phyloP scores from a whole-genome alignment of 92 coral and sea anemone species.

The Actinernus sp. region DNA sequence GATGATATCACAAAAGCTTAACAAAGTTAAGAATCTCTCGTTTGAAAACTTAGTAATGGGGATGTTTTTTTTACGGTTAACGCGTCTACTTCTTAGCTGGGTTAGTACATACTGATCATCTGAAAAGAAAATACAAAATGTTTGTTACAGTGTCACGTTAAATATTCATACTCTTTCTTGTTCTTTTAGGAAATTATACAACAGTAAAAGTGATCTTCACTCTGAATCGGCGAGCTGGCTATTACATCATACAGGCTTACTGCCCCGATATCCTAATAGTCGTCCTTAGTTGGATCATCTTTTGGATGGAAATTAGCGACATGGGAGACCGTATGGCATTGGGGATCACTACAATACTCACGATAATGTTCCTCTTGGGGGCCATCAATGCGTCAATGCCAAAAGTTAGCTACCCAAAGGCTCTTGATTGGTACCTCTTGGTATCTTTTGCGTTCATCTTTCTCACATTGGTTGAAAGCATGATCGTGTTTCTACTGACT shows the following conservation, averaged over 20 bases:
- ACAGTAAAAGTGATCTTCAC: conserved; percentile 38
- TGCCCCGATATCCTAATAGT: conserved; percentile 70
- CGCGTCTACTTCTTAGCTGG: too few relatives aligned
- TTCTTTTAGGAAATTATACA: conserved; percentile 50
- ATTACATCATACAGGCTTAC: conserved; percentile 72
- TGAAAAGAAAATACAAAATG: too few relatives aligned
- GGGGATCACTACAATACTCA: conserved; percentile 73
- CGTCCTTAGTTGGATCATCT: conserved; percentile 68
- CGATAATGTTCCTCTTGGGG: conserved; percentile 78
- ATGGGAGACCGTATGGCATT: conserved; percentile 74
- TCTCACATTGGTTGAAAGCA: conserved; percentile 69
- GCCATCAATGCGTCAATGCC: conserved; percentile 70
- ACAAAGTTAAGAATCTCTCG: too few relatives aligned
- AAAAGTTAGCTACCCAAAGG: conserved; percentile 77
- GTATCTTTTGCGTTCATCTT: conserved; percentile 73
- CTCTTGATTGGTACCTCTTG: conserved; percentile 71
- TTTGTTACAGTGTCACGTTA: too few relatives aligned
- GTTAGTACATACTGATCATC: too few relatives aligned
- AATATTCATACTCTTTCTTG: too few relatives aligned
- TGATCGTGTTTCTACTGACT: conserved; percentile 53
- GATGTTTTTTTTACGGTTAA: too few relatives aligned
- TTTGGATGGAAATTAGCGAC: conserved; percentile 62
- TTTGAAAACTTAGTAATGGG: too few relatives aligned
- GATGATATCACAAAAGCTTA: too few relatives aligned
- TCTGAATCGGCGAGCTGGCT: conserved; percentile 71